Percentiles rank a stretch among this genome's conserved stretches.
Conservation (phyloP, 2,888 invertebrate species). For the Mesopsocus fuscifrons region DNA sequence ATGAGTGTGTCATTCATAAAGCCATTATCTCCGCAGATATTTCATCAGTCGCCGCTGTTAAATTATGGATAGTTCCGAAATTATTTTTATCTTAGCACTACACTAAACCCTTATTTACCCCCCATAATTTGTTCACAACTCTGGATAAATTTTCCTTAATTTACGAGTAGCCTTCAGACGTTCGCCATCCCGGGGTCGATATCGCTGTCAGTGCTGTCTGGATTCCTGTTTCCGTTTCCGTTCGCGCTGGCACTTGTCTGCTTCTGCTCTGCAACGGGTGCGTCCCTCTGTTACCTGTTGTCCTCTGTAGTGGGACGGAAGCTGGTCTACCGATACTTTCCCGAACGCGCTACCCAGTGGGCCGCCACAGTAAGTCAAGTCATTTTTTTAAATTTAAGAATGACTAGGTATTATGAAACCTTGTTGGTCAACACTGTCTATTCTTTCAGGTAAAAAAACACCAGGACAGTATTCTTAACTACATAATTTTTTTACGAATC, state of each 20-base stretch:
- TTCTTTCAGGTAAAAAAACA: slow-evolving; percentile 42
- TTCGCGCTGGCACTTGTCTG: slow-evolving; percentile 75
- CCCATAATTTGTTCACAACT: too few relatives aligned
- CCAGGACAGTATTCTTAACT: slow-evolving; percentile 75
- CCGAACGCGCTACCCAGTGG: slow-evolving; percentile 73
- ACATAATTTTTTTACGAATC: slow-evolving; percentile 90
- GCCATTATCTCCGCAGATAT: too few relatives aligned
- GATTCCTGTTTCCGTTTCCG: slow-evolving; percentile 88
- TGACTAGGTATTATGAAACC: background rate
- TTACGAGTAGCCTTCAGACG: slow-evolving; percentile 65
- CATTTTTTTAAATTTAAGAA: slow-evolving; percentile 1
- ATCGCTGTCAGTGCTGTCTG: slow-evolving; percentile 90
- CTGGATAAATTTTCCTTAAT: slow-evolving; percentile 26
- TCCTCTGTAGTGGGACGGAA: slow-evolving; percentile 78
- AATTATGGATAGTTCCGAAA: too few relatives aligned
- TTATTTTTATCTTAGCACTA: too few relatives aligned
- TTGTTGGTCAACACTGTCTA: slow-evolving; percentile 3
- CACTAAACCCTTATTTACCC: too few relatives aligned
- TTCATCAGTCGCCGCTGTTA: too few relatives aligned
- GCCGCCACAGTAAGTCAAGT: slow-evolving; percentile 45
- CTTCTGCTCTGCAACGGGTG: slow-evolving; percentile 89
- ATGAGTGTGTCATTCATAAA: too few relatives aligned
- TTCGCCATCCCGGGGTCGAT: slow-evolving; percentile 99
- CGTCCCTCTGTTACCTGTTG: slow-evolving; percentile 83
- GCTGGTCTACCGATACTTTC: slow-evolving; percentile 72